These are phyloP conservation scores for Norana najaformis DNA, from an alignment of 2,888 invertebrate species.

Conservation along the genomic window DNA sequence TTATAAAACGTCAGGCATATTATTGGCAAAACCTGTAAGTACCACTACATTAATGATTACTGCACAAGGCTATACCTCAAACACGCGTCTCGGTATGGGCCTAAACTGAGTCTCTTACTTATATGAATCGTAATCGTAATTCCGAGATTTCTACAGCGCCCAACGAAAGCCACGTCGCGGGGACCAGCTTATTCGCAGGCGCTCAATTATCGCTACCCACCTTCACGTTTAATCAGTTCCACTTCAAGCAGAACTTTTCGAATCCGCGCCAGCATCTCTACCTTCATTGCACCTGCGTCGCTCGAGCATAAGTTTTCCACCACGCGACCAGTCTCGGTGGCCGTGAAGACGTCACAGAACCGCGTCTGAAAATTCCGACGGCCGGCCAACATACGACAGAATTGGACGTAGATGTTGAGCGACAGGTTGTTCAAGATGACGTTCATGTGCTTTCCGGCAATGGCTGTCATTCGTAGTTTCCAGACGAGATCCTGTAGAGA, in stretches of 20 bases:
- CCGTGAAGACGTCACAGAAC: neutral
- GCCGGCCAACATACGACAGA: neutral
- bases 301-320: neutral
- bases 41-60: no score
- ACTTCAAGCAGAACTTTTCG: slow-evolving; percentile 1
- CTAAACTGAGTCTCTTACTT: no score
- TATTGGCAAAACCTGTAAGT: no score
- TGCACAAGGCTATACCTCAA: no score
- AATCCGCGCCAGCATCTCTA: slow-evolving; percentile 1
- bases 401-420: neutral
- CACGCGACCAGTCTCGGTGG: neutral
- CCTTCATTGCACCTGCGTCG: neutral
- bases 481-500: neutral
- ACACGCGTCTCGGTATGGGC: no score
- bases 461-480: neutral
- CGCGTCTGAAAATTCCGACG: neutral
- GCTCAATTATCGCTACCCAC: neutral
- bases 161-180: no score
- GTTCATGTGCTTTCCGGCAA: neutral
- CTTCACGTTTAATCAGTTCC: neutral
- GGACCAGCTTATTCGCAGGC: no score
- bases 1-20: no score
- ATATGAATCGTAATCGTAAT: no score
- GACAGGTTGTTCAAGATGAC: neutral
- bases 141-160: no score